These are phyloP conservation scores for Fabriciana adippe DNA, from an alignment of 2,888 invertebrate species.

Conservation along the genomic window DNA sequence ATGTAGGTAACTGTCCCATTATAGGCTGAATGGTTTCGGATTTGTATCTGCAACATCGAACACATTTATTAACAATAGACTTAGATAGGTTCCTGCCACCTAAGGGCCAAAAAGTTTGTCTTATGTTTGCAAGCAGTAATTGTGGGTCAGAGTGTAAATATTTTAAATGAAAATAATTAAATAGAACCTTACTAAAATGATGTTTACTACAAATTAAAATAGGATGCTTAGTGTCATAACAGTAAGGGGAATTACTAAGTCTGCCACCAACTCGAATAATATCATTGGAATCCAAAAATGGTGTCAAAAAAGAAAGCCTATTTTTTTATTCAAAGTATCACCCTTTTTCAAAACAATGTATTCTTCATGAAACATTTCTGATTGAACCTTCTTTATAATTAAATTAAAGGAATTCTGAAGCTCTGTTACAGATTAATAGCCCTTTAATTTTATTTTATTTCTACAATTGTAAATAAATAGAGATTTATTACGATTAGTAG, in stretches of 20 bases:
- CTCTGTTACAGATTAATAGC: no score
- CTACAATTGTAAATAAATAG: no score
- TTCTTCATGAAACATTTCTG: constrained; percentile 6
- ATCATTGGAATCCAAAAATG: constrained; percentile 15
- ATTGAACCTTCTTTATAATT: no score
- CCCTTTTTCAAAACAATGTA: background rate
- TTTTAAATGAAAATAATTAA: constrained; percentile 7
- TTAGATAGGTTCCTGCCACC: constrained; percentile 10
- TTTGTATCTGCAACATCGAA: constrained; percentile 3
- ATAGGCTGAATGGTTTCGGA: constrained; percentile 1
- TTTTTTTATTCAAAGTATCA: constrained; percentile 14
- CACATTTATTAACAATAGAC: background rate
- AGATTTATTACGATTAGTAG: no score
- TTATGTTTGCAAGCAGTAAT: constrained; percentile 10
- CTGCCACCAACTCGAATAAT: constrained; percentile 22
- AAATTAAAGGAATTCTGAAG: no score
- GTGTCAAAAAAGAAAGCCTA: constrained; percentile 8
- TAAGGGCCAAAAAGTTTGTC: constrained; percentile 8
- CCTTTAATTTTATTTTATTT: no score
- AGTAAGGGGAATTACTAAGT: constrained; percentile 16
- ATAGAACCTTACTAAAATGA: constrained; percentile 15
- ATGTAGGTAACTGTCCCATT: constrained; percentile 4
- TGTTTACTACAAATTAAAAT: constrained; percentile 10
- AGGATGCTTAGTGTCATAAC: constrained; percentile 22
- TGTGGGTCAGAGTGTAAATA: constrained; percentile 14